Base-by-base conservation (phyloP, 2,113 vertebrate genomes). In the Irena cyanogastra region DNA sequence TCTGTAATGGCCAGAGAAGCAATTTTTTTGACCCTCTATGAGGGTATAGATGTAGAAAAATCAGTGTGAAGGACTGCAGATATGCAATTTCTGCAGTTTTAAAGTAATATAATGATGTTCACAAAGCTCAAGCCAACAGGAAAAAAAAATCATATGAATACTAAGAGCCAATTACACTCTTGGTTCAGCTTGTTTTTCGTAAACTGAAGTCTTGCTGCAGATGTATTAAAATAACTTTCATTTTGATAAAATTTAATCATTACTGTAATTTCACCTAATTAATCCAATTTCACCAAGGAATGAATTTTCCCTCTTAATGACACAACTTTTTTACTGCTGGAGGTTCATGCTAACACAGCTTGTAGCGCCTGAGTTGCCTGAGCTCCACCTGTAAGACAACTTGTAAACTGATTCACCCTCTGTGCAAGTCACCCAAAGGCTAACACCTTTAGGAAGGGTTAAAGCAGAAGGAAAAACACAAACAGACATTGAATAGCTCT, bases 151-250 rank as follows among this genome's bases (percentile, higher is more conserved):
- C 7, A 13, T 14, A 42, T 13, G 27, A 79, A 44, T 24, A 23
- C n/a, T 35, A 47, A 14, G 22, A 66, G 28, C 18, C 0, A 0
- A 42, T 30, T 33, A 68, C 15, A 50, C 10, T 75, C 31, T 16
- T 54, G 20, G n/a, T 79, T 78, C 54, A 85, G 28, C 26, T 77
- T 50, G 7, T 2, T 89, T 83, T 81, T n/a, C 53, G 54, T 52
- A 91, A 95, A 64, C 7, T 23, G 30, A 88, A 75, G 28, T 35
- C 11, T 45, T 90, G 41, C 22, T 61, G 53, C 16, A 68, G 37
- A 63, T 42, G 4, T 16, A 77, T 52, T 82, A 83, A 47, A 89
- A 44, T 28, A 89, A 39, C 26, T 59, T 59, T 70, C 1, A 47
- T 80, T 88, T 86, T 88, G 44, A 78, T 44, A 47, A 92, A 74